phyloP scores from a whole-genome alignment of 2,113 vertebrate species.

The Cyprinodon variegatus region DNA sequence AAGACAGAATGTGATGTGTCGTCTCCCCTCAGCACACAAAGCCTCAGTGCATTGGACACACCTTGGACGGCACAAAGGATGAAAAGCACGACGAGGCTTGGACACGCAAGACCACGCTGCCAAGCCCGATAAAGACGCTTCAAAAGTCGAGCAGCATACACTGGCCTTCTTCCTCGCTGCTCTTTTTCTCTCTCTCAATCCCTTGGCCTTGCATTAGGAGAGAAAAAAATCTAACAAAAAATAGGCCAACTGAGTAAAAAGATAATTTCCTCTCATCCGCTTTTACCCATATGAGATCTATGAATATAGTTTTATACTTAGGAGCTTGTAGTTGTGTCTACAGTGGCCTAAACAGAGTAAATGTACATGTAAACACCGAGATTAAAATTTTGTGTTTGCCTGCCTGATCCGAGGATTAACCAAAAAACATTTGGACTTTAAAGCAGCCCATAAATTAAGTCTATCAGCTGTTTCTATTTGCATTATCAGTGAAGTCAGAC shows the following conservation, averaged over 20 bases:
- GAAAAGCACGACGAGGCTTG: slow-evolving; percentile 79
- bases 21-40: slow-evolving; percentile 76
- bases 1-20: slow-evolving; percentile 82
- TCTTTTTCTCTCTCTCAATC: slow-evolving; percentile 68
- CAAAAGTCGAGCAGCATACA: slow-evolving; percentile 75
- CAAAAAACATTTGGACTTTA: slow-evolving; percentile 66
- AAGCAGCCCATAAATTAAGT: slow-evolving; percentile 62
- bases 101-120: slow-evolving; percentile 79
- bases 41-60: slow-evolving; percentile 83
- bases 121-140: slow-evolving; percentile 83
- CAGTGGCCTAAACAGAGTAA: slow-evolving; percentile 42
- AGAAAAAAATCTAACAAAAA: slow-evolving; percentile 22
- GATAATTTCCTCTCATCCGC: slow-evolving; percentile 35
- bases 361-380: slow-evolving; percentile 57
- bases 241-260: slow-evolving; percentile 44
- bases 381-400: slow-evolving; percentile 67
- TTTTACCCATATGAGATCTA: slow-evolving; percentile 34
- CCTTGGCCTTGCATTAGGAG: slow-evolving; percentile 55
- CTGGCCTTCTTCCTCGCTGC: slow-evolving; percentile 70
- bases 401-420: slow-evolving; percentile 62
- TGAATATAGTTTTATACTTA: slow-evolving; percentile 37
- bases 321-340: slow-evolving; percentile 39
- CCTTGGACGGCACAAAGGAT: slow-evolving; percentile 83
- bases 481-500: slow-evolving; percentile 20
- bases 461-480: slow-evolving; percentile 34